Conservation (phyloP, 92 coral and sea anemone species). For the Umimayanthus chanpuru region DNA sequence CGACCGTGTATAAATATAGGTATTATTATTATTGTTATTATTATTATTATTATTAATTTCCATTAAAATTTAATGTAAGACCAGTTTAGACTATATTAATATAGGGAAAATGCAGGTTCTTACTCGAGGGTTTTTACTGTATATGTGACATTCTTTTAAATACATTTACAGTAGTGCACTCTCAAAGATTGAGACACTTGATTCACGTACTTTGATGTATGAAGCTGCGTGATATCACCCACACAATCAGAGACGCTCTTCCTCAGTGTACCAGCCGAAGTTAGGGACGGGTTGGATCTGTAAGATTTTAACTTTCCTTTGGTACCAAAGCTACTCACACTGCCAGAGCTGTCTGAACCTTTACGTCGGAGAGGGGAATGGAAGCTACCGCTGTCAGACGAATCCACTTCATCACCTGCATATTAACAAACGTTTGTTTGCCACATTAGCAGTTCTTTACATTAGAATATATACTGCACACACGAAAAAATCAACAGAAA, state of each 20-base stretch:
- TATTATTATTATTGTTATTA: no score
- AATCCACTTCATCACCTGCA: constrained; percentile 73
- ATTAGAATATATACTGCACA: background rate
- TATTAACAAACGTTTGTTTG: background rate
- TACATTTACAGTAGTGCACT: no score
- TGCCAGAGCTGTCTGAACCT: constrained; percentile 92
- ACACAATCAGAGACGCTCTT: constrained; percentile 80
- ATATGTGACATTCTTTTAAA: no score
- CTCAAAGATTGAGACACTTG: background rate
- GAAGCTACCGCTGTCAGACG: constrained; percentile 84
- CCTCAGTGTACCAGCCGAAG: constrained; percentile 72
- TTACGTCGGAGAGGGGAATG: constrained; percentile 77
- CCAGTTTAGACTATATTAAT: no score
- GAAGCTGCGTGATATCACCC: constrained; percentile 63
- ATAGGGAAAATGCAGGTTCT: no score
- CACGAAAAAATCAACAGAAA: background rate
- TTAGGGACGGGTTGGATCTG: constrained; percentile 74
- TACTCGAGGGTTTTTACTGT: no score
- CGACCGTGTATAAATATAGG: no score
- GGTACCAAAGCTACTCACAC: constrained; percentile 71
- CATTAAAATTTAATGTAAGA: no score
- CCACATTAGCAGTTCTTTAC: background rate
- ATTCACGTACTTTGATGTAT: constrained; percentile 55
- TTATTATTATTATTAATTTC: no score
- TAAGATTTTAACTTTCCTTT: constrained; percentile 76